Base-by-base conservation (phyloP, 2,797 vertebrate species). In the Aphelocoma californica region DNA sequence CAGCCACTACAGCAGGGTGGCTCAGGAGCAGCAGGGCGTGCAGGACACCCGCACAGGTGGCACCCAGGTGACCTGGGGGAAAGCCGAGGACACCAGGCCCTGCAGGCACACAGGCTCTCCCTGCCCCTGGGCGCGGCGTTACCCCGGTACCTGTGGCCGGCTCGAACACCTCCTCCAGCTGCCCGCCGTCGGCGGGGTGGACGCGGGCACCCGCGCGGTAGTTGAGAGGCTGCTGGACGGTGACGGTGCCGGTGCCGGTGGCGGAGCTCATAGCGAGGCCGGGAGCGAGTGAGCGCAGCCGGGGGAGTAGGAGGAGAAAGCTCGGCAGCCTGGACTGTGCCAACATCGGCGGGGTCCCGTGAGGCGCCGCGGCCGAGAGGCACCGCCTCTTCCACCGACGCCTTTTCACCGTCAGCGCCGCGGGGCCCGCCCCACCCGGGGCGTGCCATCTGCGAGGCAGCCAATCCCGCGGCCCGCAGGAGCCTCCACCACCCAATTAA, bases 101-200 rank as follows among this genome's bases (percentile, higher is more conserved):
- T 4, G 44, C 42, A 10, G 45, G 14, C 3, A 18, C 56, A 7
- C 65, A 8, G 25, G 32, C 42, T 17, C 9, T 34, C 42, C 23
- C 15, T 4, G 36, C 29, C 47, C 54, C 20, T 1, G 38, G 2
- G 36, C 6, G 17, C 56, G 1, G 61, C 15, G 2, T 3, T 7
- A 54, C n/a, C 16, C n/a, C 51, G 4, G 38, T 96, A 95, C 99
- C 99, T 19, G 99, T 99, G 25, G 99, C 98, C 2, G 99, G 99
- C 79, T 99, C 99, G 21, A 98, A 99, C 4, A 99, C 98, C 12
- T 98, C 97, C 94, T 99, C 99, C 0, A 93, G 69, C 93, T 98
- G 97, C 2, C 96, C 97, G 26, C 97, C 83, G 42, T 98, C 97
- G 6, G 79, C 81, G 12, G 98, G 97, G 38, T 98, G 97, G 40